These are phyloP conservation scores for Pagrus major DNA, from an alignment of 2,113 vertebrate species.

Conservation along the genomic window DNA sequence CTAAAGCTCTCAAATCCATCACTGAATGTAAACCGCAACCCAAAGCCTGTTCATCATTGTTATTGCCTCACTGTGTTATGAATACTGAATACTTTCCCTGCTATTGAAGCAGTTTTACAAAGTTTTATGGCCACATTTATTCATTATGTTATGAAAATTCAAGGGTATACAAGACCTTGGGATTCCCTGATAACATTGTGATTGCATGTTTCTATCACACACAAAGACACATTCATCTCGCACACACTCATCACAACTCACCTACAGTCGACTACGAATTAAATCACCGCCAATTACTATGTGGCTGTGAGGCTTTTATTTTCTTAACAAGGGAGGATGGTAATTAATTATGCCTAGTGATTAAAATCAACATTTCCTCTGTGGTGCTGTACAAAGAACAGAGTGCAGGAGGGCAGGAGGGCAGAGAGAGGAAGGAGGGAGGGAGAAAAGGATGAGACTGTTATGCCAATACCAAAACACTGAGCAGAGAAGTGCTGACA, in stretches of 20 bases:
- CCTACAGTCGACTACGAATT: constrained; percentile 30
- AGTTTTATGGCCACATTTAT: constrained; percentile 33
- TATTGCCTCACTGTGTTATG: constrained; percentile 49
- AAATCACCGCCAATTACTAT: constrained; percentile 57
- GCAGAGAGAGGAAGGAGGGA: background rate
- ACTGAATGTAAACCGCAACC: constrained; percentile 65
- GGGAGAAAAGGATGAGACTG: constrained; percentile 3
- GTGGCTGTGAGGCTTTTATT: constrained; percentile 61
- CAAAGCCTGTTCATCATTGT: constrained; percentile 64
- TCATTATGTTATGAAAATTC: constrained; percentile 21
- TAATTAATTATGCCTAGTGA: constrained; percentile 69
- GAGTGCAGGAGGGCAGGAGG: constrained; percentile 41
- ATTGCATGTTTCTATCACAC: constrained; percentile 15
- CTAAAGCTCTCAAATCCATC: constrained; percentile 66
- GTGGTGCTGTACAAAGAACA: constrained; percentile 53
- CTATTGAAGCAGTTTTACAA: constrained; percentile 39
- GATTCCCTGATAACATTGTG: constrained; percentile 16
- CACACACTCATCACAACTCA: constrained; percentile 26
- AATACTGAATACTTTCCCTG: constrained; percentile 36
- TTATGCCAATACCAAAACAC: constrained; percentile 31
- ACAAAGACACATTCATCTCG: background rate
- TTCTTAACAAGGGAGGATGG: constrained; percentile 66
- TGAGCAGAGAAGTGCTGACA: constrained; percentile 21
- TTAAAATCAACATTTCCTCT: constrained; percentile 69
- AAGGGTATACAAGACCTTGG: constrained; percentile 16